Conservation (phyloP, 2,888 invertebrate genomes). For the Ischnus inquisitorius region DNA sequence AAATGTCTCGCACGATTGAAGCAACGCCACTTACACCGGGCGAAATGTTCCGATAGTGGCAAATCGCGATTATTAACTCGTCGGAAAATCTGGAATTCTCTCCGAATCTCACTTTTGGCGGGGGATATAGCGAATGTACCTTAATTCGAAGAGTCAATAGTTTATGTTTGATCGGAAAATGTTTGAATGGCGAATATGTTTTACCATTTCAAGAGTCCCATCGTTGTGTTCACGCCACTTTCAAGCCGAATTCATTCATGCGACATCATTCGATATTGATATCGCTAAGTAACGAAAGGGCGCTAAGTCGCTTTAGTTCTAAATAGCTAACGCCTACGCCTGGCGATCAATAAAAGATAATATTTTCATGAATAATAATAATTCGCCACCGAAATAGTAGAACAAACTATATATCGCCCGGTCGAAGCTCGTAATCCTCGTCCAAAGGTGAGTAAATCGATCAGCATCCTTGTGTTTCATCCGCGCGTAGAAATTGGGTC, state of each 20-base stretch:
- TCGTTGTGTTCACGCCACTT: too few relatives aligned
- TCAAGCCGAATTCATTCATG: neutral
- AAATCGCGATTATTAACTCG: too few relatives aligned
- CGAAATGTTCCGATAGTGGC: too few relatives aligned
- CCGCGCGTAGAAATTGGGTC: conserved; percentile 49
- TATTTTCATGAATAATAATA: neutral
- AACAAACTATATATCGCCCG: conserved; percentile 3
- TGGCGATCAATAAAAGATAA: neutral
- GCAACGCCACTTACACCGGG: too few relatives aligned
- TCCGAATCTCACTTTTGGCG: too few relatives aligned
- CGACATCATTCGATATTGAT: neutral
- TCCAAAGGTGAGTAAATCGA: conserved; percentile 11
- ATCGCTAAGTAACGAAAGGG: neutral
- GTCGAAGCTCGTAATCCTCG: conserved; percentile 1
- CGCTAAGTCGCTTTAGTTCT: neutral
- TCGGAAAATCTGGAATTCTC: too few relatives aligned
- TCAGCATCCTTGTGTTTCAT: conserved; percentile 20
- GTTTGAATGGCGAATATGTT: too few relatives aligned
- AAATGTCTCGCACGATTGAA: neutral
- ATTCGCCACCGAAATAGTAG: neutral
- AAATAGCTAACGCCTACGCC: neutral
- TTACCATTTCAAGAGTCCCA: too few relatives aligned
- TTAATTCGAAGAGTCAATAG: too few relatives aligned
- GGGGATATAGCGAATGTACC: too few relatives aligned
- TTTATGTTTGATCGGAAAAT: too few relatives aligned